Evolutionary conservation across 2,113 vertebrate genomes (phyloP).

Genomic region (Uria lomvia): DNA sequence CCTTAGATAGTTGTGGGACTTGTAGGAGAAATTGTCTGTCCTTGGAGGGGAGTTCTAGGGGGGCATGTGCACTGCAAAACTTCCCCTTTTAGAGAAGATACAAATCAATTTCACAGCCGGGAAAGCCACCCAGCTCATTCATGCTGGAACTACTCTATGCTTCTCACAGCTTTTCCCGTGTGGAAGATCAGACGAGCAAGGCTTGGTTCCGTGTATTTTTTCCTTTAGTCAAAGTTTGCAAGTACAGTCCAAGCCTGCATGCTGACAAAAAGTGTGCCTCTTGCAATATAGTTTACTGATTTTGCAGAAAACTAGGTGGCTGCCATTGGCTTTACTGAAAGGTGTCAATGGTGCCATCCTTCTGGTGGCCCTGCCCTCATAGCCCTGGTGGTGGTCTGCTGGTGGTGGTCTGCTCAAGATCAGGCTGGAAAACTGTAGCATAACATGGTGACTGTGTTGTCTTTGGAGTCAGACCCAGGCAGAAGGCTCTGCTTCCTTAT

Average conservation of each 20-base stretch:
- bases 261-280: neutral
- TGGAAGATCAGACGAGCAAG: neutral
- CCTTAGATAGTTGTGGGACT: neutral
- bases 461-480: neutral
- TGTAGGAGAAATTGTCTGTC: neutral
- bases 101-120: neutral
- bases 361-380: neutral
- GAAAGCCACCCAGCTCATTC: neutral
- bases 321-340: neutral
- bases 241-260: neutral
- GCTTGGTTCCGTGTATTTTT: neutral
- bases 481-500: neutral
- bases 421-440: neutral
- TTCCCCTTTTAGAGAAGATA: neutral
- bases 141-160: neutral
- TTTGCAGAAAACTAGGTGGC: neutral
- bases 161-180: neutral
- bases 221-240: neutral
- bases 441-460: neutral
- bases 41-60: neutral
- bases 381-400: neutral
- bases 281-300: neutral
- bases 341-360: neutral
- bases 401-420: neutral
- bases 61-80: neutral